These are phyloP conservation scores for Mormyrus hasselquistii DNA, from an alignment of 2,797 vertebrate genomes.

Conservation along the genomic window DNA sequence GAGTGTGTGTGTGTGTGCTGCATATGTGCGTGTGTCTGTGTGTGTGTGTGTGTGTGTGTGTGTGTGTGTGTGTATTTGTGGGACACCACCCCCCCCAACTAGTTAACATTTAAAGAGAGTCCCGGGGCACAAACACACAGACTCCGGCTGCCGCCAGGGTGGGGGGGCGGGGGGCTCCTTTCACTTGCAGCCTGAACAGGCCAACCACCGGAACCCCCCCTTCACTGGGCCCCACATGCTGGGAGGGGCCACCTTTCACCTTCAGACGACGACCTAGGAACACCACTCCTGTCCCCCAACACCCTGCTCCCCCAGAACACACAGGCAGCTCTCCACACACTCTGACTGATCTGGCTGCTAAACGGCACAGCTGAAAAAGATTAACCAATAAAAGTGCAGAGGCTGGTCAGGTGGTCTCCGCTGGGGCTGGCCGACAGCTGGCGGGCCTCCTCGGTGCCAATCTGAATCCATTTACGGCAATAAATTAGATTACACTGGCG, in stretches of 20 bases:
- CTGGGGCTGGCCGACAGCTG: constrained; percentile 23
- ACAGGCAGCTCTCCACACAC: not conserved
- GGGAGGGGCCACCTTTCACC: constrained; percentile 2
- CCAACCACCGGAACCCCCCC: constrained; percentile 18
- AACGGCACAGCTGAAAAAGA: constrained; percentile 39
- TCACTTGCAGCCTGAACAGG: not conserved
- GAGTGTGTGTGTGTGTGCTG: too few relatives aligned
- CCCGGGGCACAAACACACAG: not conserved
- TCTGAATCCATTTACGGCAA: constrained; percentile 46
- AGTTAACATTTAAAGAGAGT: constrained; percentile 7
- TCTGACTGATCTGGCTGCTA: constrained; percentile 19
- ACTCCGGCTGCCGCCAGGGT: not conserved
- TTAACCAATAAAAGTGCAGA: constrained; percentile 29
- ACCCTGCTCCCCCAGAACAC: not conserved
- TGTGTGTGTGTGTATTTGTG: not conserved
- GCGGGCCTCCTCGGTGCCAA: constrained; percentile 28
- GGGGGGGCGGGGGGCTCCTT: not conserved
- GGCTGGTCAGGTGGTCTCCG: constrained; percentile 33
- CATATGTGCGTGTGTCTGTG: not conserved
- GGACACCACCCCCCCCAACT: not conserved
- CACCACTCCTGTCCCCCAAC: constrained; percentile 25
- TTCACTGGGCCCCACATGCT: constrained; percentile 11
- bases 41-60: not conserved
- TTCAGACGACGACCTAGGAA: constrained; percentile 49
- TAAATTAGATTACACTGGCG: constrained; percentile 40